Evolutionary conservation across 2,888 invertebrate species (phyloP).

Genomic region (Drosophila quinaria): DNA sequence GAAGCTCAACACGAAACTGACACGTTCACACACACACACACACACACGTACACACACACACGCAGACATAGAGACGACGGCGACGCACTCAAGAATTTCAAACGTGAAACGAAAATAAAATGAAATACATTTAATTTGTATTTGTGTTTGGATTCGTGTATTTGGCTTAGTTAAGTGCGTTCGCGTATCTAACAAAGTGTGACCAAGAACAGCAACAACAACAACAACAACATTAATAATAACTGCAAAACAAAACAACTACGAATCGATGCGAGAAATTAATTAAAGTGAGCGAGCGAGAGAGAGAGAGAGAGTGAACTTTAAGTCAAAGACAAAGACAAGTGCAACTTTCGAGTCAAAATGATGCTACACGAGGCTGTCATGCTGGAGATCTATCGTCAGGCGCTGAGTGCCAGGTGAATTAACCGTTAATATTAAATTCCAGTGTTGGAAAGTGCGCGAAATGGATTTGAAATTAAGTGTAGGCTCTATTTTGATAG

Average conservation of each 20-base stretch:
- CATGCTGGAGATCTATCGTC: conserved; percentile 86
- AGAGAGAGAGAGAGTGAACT: not conserved
- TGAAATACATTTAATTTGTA: conserved; percentile 57
- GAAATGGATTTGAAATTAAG: not conserved
- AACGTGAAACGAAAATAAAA: conserved; percentile 62
- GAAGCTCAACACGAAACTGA: conserved; percentile 83
- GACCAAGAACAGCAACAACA: conserved; percentile 27
- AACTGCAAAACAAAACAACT: conserved; percentile 14
- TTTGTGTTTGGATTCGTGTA: conserved; percentile 28
- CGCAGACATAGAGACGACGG: conserved; percentile 46
- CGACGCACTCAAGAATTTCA: conserved; percentile 63
- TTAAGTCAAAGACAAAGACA: conserved; percentile 14
- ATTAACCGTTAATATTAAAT: conserved; percentile 40
- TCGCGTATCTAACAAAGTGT: conserved; percentile 33
- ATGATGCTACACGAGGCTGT: conserved; percentile 86
- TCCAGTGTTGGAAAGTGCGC: conserved; percentile 14
- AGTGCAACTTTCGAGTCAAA: conserved; percentile 51
- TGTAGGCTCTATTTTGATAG: too few species aligned
- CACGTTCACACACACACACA: conserved; percentile 57
- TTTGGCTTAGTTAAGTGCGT: conserved; percentile 54
- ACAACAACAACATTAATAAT: conserved; percentile 16
- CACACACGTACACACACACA: conserved; percentile 14
- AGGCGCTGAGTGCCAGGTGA: conserved; percentile 86
- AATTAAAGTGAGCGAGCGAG: conserved; percentile 28
- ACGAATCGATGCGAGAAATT: conserved; percentile 37